Evolutionary conservation across 2,113 vertebrate species (phyloP).

Genomic region (Forbesichthys papilliferus): DNA sequence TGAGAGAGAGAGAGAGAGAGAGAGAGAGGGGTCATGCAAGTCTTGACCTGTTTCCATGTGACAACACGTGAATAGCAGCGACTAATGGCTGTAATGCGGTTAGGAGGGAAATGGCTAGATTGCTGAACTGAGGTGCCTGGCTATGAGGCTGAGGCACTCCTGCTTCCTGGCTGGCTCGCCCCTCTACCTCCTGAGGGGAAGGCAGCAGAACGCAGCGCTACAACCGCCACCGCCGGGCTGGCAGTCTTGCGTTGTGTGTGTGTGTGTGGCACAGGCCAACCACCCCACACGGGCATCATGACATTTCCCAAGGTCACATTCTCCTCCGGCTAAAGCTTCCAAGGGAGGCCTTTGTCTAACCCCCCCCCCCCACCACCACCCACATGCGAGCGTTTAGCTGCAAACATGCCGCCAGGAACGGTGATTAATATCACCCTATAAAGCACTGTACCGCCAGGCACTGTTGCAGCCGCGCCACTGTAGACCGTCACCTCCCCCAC

Average conservation of each 20-base stretch:
- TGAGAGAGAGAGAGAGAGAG: slow-evolving; percentile 27
- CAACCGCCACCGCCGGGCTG: slow-evolving; percentile 16
- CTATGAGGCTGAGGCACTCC: slow-evolving; percentile 59
- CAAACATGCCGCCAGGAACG: slow-evolving; percentile 10
- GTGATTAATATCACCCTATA: slow-evolving; percentile 31
- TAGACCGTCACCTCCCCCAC: neutral
- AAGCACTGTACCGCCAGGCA: neutral
- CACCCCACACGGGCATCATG: slow-evolving; percentile 57
- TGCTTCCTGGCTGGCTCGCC: slow-evolving; percentile 42
- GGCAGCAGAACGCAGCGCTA: slow-evolving; percentile 36
- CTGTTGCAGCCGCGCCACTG: neutral
- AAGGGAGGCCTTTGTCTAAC: slow-evolving; percentile 49
- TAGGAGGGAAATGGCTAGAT: slow-evolving; percentile 73
- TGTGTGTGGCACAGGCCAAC: slow-evolving; percentile 46
- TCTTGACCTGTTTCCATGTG: slow-evolving; percentile 74
- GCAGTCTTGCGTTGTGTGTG: slow-evolving; percentile 13
- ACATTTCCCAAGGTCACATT: slow-evolving; percentile 77
- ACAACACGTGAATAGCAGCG: slow-evolving; percentile 72
- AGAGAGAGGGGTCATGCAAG: slow-evolving; percentile 32
- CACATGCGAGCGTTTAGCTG: slow-evolving; percentile 12
- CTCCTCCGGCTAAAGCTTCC: slow-evolving; percentile 49
- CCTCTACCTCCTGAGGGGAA: slow-evolving; percentile 15
- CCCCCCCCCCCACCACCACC: slow-evolving; percentile 20
- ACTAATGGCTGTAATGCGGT: slow-evolving; percentile 78
- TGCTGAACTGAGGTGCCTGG: slow-evolving; percentile 72